Conservation (phyloP, 2,797 vertebrate species). For the Bryconaethiops microstoma region DNA sequence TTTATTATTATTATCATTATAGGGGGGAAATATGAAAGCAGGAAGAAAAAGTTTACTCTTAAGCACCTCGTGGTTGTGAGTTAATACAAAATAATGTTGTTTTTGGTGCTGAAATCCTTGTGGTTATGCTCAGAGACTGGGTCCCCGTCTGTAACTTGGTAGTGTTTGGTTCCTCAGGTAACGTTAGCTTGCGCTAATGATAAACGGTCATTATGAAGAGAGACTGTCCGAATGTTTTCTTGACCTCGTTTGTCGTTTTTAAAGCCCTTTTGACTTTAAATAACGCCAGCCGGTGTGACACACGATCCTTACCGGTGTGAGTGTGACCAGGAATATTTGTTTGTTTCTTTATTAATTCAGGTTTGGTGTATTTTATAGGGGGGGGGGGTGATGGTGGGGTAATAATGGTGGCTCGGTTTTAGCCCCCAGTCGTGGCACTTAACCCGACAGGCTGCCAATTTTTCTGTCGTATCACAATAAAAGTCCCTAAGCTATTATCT, state of each 20-base stretch:
- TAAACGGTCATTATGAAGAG: slow-evolving; percentile 48
- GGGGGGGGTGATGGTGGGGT: slow-evolving; percentile 27
- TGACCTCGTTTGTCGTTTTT: background rate
- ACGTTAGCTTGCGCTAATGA: slow-evolving; percentile 70
- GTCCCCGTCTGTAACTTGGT: background rate
- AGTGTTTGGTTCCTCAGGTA: slow-evolving; percentile 55
- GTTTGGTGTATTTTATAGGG: slow-evolving; percentile 25
- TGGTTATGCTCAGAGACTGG: background rate
- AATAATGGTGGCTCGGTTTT: slow-evolving; percentile 70
- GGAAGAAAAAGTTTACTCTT: slow-evolving; percentile 28
- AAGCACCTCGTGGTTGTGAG: background rate
- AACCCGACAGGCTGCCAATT: slow-evolving; percentile 70
- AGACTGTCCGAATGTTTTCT: slow-evolving; percentile 9
- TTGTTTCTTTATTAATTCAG: slow-evolving; percentile 64
- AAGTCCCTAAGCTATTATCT: slow-evolving; percentile 73
- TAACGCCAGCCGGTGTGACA: slow-evolving; percentile 15
- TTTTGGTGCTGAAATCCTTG: background rate
- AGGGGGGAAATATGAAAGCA: background rate
- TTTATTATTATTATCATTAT: background rate
- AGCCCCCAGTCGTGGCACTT: slow-evolving; percentile 76
- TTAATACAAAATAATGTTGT: background rate
- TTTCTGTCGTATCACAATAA: slow-evolving; percentile 83
- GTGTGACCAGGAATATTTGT: slow-evolving; percentile 25
- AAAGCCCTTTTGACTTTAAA: background rate
- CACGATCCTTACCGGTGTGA: slow-evolving; percentile 10